Base-by-base conservation (phyloP, 2,888 invertebrate species). In the Drosophila kokeensis region DNA sequence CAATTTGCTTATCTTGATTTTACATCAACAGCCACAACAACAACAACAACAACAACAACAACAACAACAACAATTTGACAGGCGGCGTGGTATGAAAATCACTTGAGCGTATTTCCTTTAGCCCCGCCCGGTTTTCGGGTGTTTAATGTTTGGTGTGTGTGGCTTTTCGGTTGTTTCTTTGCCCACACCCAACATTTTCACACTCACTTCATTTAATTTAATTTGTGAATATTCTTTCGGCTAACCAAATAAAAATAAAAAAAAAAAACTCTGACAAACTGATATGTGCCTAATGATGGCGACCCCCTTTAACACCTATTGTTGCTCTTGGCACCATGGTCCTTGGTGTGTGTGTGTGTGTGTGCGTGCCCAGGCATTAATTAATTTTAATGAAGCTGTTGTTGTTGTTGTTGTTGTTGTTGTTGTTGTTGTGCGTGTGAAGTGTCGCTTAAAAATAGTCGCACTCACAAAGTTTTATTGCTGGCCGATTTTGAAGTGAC, bases 301-400 rank as follows among this genome's bases (percentile, higher is more conserved):
- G 63, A 79, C 74, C 74, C 72, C 70, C 69, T 57, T 79, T 82
- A 62, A 75, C 82, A 79, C 82, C 80, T 69, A 68, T 54, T 69
- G 58, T 42, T 18, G 55, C 53, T 50, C 52, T 32, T 7, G 38
- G 64, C 50, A 52, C 54, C 52, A 64, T 63, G 66, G 57, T 87
- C 74, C 75, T 87, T 68, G 54, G 48, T 42, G 74, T 66, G 38
- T 38, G 48, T 64, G 50, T 62, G 58, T 30, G 78, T 74, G 73
- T 91, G 91, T 90, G 91, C 73, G 91, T 90, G 91, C 73, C 76
- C 74, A 78, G 73, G 90, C 89, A 90, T 91, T 90, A 91, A 91
- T 90, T 91, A 91, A 81, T 87, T 90, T 88, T 89, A 91, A 91
- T 91, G 90, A 89, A 91, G 81, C 79, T 81, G 90, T 86, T 89